Evolutionary conservation across 2,888 invertebrate genomes (phyloP).

Genomic region (Drosophila kanekoi): DNA sequence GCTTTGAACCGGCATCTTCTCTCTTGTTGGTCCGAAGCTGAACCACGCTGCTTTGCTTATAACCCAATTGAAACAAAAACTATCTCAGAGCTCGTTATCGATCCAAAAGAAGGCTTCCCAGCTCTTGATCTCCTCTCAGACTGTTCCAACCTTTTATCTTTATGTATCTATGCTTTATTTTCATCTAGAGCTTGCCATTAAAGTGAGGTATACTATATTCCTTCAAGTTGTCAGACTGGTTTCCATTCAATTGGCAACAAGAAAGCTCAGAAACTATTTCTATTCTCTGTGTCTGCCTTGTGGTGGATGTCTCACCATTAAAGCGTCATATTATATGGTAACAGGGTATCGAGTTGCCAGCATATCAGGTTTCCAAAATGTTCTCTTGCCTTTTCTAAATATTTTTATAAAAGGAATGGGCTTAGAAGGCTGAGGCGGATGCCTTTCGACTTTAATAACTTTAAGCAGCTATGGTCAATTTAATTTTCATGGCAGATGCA

Average conservation of each 20-base stretch:
- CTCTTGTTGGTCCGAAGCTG: too few relatives aligned
- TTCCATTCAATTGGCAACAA: too few relatives aligned
- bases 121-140: too few relatives aligned
- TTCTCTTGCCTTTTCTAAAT: slow-evolving; percentile 35
- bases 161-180: too few relatives aligned
- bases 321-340: fast-evolving
- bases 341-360: slow-evolving; percentile 22
- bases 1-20: too few relatives aligned
- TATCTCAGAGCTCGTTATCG: too few relatives aligned
- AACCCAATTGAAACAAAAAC: too few relatives aligned
- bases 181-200: neutral
- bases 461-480: slow-evolving; percentile 83
- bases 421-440: slow-evolving; percentile 17
- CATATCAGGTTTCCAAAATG: neutral
- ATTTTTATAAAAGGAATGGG: slow-evolving; percentile 32
- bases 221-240: neutral
- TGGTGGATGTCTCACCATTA: too few relatives aligned
- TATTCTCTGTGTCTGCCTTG: neutral
- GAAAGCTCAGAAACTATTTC: neutral
- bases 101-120: too few relatives aligned
- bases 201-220: neutral
- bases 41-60: too few relatives aligned
- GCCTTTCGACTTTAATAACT: slow-evolving; percentile 71
- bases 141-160: too few relatives aligned
- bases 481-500: slow-evolving; percentile 78